Base-by-base conservation (phyloP, 2,113 vertebrate genomes). In the Leiothrix lutea region DNA sequence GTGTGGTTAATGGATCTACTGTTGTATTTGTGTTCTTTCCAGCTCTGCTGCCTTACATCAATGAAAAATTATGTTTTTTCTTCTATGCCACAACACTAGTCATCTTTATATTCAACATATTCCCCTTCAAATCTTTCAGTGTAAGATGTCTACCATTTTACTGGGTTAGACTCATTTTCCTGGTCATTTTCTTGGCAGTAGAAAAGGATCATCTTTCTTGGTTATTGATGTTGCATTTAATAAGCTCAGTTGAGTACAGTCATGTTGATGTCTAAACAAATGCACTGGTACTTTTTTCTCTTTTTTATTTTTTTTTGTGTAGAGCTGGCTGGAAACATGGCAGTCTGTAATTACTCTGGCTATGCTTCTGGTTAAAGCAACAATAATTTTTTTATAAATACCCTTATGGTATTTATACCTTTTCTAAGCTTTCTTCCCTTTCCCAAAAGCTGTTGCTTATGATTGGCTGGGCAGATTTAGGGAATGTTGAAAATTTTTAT, bases 51-150 rank as follows among this genome's bases (percentile, higher is more conserved):
- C 97, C 61, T 96, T 96, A 90, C 95, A 84, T 97, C 97, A 95
- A 79, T 97, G 97, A 98, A 97, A 97, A 98, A 97, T 97, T 97
- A 95, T 86, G 94, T 53, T 96, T 97, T 96, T 94, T 75, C 71
- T 96, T 88, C 92, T 6, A 36, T 95, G 94, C 96, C 86, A 87
- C 94, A 93, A 66, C 88, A 94, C 93, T 89, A 95, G 90, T 96
- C 89, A 96, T 96, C 94, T 96, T 97, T 96, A 95, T 92, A 94
- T 94, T 96, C 93, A 84, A 64, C 8, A 5, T 89, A 87, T 88
- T 96, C 69, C 74, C 86, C 78, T 95, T 94, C 84, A 81, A 65
- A 93, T 85, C 66, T 80, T 80, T 95, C 35, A 15, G 69, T 87
- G 60, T 88, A 84, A 96, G 92, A 80, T 80, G 89, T 95, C 89